These are phyloP conservation scores for Heliconius charithonia DNA, from an alignment of 2,888 invertebrate species.

Conservation along the genomic window DNA sequence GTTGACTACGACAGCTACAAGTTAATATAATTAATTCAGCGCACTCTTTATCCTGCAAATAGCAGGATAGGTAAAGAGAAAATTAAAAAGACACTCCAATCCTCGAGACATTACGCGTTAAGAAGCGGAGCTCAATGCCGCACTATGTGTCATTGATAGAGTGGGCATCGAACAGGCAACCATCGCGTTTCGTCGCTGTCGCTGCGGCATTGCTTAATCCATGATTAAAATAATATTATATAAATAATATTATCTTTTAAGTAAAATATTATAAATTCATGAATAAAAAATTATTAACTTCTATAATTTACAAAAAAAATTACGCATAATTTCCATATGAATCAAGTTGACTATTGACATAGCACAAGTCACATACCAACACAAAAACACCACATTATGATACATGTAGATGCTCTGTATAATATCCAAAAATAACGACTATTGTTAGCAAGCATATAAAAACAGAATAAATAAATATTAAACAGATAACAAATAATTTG, in stretches of 20 bases:
- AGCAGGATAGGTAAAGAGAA: no score
- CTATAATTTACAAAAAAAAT: not conserved
- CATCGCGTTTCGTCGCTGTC: not conserved
- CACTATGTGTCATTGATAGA: no score
- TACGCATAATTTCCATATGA: not conserved
- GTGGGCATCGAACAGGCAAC: not conserved
- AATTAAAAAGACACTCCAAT: no score
- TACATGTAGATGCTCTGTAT: not conserved
- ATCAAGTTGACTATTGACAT: not conserved
- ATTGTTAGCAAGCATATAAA: not conserved
- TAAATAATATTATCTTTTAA: not conserved
- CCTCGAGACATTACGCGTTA: no score
- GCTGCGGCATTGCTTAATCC: no score
- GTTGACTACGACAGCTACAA: not conserved
- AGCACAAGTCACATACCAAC: no score
- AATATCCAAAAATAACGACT: not conserved
- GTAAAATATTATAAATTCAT: not conserved
- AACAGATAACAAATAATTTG: conserved; percentile 22
- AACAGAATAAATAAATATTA: conserved; percentile 14
- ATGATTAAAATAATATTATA: not conserved
- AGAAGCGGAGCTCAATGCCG: no score
- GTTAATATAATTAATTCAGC: not conserved
- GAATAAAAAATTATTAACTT: no score
- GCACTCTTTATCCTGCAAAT: no score
- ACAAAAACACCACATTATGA: not conserved